Percentiles rank a stretch among this genome's conserved stretches.
These are phyloP conservation scores for Passer domesticus DNA, from an alignment of 2,113 vertebrate species.

Conservation along the genomic window DNA sequence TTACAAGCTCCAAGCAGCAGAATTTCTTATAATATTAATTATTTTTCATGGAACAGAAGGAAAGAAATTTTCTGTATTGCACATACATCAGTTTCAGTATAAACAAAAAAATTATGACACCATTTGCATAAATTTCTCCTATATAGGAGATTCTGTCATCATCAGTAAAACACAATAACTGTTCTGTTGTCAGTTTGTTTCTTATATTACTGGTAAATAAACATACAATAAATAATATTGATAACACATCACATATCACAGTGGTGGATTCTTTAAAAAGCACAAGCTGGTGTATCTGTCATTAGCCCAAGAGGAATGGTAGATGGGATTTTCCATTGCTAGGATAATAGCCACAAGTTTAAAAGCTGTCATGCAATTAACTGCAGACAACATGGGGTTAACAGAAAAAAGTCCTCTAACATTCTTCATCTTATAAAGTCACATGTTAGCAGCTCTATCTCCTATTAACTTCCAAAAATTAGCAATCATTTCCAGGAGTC, in stretches of 20 bases:
- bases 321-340: neutral
- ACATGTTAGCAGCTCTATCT: neutral
- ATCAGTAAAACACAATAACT: neutral
- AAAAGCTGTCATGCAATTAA: neutral
- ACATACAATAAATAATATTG: neutral
- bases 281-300: neutral
- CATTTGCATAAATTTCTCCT: neutral
- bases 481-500: neutral
- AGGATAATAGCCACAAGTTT: neutral
- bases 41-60: neutral
- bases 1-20: neutral
- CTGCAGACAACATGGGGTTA: neutral
- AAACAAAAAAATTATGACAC: constrained; percentile 17
- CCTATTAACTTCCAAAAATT: neutral
- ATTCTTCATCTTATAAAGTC: neutral
- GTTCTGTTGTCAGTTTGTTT: neutral
- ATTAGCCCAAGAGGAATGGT: neutral
- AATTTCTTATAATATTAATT: constrained; percentile 5
- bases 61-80: constrained; percentile 6
- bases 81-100: neutral
- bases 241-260: neutral
- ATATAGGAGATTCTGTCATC: neutral
- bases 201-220: neutral
- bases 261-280: neutral
- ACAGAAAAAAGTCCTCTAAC: neutral